Evolutionary conservation across 2,888 invertebrate genomes (phyloP).

Genomic region (Drosophila diplacantha): DNA sequence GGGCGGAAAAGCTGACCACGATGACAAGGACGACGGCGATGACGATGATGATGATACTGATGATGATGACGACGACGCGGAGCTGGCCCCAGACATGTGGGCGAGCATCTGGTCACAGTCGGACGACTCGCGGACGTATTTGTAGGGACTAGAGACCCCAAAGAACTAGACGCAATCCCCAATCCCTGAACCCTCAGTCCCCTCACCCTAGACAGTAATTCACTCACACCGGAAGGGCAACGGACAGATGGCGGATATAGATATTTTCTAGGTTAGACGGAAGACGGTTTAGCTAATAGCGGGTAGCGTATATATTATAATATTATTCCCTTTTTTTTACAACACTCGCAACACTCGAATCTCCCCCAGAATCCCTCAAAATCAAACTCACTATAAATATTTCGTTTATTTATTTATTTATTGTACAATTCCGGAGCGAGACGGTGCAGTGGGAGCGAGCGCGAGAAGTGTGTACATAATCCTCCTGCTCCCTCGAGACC

Average conservation of each 20-base stretch:
- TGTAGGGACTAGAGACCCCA: constrained; percentile 9
- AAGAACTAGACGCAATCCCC: constrained; percentile 1
- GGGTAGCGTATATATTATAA: constrained; percentile 44
- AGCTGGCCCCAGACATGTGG: constrained; percentile 20
- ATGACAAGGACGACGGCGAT: constrained; percentile 1
- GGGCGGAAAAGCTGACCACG: not conserved
- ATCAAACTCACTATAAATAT: constrained; percentile 37
- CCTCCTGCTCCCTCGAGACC: constrained; percentile 5
- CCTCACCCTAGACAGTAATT: constrained; percentile 11
- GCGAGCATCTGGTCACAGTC: constrained; percentile 20
- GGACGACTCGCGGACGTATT: constrained; percentile 32
- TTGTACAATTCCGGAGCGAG: constrained; percentile 22
- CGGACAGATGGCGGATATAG: constrained; percentile 4
- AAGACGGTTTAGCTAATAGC: constrained; percentile 25
- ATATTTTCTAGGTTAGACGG: constrained; percentile 28
- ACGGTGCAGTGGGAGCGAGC: constrained; percentile 10
- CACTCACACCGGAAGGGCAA: constrained; percentile 9
- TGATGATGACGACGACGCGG: constrained; percentile 10
- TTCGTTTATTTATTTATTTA: constrained; percentile 4
- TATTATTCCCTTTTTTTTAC: constrained; percentile 7
- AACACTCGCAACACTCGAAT: constrained; percentile 48
- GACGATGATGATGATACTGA: constrained; percentile 2
- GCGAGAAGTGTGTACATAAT: constrained; percentile 37
- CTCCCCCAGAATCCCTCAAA: constrained; percentile 16
- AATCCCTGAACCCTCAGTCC: not conserved